phyloP scores from a whole-genome alignment of 2,797 vertebrate genomes.

The Melanotaenia maccullochi region DNA sequence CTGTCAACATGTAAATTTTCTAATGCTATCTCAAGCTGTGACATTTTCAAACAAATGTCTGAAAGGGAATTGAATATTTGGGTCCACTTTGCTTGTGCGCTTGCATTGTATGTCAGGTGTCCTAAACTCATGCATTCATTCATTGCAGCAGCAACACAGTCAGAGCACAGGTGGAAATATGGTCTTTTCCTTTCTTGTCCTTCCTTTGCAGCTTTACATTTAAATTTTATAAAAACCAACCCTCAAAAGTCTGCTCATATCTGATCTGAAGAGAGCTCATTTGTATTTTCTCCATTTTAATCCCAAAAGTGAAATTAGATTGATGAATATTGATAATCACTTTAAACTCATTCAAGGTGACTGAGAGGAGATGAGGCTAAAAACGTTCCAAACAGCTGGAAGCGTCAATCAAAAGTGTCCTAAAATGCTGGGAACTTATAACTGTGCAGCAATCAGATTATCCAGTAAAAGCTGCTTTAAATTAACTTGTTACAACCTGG shows the following conservation, averaged over 20 bases:
- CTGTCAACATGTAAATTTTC: constrained; percentile 20
- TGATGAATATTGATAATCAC: neutral
- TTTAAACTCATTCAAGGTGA: neutral
- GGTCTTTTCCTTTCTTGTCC: neutral
- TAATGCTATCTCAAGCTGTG: constrained; percentile 41
- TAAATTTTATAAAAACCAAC: constrained; percentile 23
- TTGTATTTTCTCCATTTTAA: neutral
- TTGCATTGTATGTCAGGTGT: constrained; percentile 30
- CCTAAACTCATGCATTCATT: constrained; percentile 57
- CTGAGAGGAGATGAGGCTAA: neutral
- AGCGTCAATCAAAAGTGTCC: too few relatives aligned
- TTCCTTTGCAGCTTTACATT: constrained; percentile 1
- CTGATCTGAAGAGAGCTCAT: neutral
- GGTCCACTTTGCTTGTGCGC: neutral
- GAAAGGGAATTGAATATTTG: neutral
- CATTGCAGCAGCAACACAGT: constrained; percentile 23
- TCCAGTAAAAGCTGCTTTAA: neutral
- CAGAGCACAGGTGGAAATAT: neutral
- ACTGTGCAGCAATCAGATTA: neutral
- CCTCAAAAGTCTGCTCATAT: neutral
- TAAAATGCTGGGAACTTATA: too few relatives aligned
- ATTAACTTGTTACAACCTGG: too few relatives aligned
- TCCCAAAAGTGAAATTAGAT: neutral
- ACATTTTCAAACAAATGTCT: constrained; percentile 51
- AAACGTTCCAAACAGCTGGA: neutral